These are phyloP conservation scores for Cataglyphis hispanica DNA, from an alignment of 1,140 invertebrate species.

Conservation along the genomic window DNA sequence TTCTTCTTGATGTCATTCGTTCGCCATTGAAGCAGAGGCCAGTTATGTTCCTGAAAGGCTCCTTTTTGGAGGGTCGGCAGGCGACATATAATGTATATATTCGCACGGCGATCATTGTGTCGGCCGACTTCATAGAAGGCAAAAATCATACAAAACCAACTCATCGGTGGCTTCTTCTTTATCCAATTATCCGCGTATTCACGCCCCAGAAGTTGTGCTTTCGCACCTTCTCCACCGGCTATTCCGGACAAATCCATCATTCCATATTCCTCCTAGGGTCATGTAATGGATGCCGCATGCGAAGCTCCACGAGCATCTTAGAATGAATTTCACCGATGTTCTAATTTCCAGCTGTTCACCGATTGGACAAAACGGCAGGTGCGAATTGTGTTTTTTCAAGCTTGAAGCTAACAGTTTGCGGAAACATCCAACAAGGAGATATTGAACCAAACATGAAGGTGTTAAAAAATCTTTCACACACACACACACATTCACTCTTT, in stretches of 20 bases:
- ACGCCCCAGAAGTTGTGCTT: constrained; percentile 67
- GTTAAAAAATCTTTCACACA: not conserved
- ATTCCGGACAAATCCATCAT: constrained; percentile 65
- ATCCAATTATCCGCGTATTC: constrained; percentile 79
- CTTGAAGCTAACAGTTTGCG: not conserved
- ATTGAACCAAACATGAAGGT: not conserved
- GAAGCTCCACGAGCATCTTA: not conserved
- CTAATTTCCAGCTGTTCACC: constrained; percentile 55
- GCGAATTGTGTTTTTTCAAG: constrained; percentile 26
- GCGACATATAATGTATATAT: constrained; percentile 51
- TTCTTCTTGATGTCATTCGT: constrained; percentile 57
- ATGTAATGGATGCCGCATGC: constrained; percentile 55
- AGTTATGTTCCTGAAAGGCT: constrained; percentile 31
- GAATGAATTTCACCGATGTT: constrained; percentile 15
- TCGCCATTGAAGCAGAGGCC: constrained; percentile 46
- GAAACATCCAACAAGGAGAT: not conserved
- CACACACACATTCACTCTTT: not conserved
- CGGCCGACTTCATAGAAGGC: constrained; percentile 68
- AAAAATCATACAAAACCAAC: constrained; percentile 64
- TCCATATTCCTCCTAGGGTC: constrained; percentile 39
- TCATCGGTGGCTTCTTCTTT: constrained; percentile 72
- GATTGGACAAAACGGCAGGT: constrained; percentile 38
- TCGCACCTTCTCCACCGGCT: constrained; percentile 26
- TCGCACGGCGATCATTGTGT: constrained; percentile 66
- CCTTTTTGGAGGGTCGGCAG: constrained; percentile 54